Percentiles rank a stretch among this genome's conserved stretches.
phyloP scores from a whole-genome alignment of 2,113 vertebrate species.

The Albula glossodonta region DNA sequence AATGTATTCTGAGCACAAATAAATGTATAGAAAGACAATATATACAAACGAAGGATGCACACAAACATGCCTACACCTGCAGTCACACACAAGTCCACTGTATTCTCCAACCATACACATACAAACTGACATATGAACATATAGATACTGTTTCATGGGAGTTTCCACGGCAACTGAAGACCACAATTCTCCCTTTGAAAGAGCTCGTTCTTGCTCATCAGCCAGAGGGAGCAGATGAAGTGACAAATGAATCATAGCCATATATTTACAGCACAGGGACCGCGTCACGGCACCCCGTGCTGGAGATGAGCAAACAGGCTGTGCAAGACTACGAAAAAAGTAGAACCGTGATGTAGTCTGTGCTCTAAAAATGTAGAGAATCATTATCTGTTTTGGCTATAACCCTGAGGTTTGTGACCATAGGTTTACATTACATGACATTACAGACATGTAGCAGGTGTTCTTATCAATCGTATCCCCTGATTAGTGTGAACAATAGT shows the following conservation, averaged over 20 bases:
- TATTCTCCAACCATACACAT: neutral
- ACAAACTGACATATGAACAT: neutral
- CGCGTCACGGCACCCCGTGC: no score
- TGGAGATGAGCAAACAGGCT: no score
- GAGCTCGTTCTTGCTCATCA: neutral
- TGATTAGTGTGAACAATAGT: no score
- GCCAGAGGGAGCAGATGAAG: neutral
- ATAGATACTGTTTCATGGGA: neutral
- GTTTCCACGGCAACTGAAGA: slow-evolving; percentile 5
- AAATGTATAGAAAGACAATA: neutral
- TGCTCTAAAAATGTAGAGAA: no score
- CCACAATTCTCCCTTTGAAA: neutral
- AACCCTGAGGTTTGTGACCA: neutral
- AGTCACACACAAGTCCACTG: neutral
- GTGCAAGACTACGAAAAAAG: no score
- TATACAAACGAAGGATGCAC: neutral
- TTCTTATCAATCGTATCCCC: no score
- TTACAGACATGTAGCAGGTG: no score
- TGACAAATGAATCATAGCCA: neutral
- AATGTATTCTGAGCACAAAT: neutral
- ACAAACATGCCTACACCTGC: neutral
- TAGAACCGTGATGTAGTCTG: no score
- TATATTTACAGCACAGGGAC: neutral
- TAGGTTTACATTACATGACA: no score
- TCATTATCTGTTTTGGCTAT: neutral